Evolutionary conservation across 35 echinoderm and acorn worm genomes (phyloP).

Genomic region (Patiria miniata): DNA sequence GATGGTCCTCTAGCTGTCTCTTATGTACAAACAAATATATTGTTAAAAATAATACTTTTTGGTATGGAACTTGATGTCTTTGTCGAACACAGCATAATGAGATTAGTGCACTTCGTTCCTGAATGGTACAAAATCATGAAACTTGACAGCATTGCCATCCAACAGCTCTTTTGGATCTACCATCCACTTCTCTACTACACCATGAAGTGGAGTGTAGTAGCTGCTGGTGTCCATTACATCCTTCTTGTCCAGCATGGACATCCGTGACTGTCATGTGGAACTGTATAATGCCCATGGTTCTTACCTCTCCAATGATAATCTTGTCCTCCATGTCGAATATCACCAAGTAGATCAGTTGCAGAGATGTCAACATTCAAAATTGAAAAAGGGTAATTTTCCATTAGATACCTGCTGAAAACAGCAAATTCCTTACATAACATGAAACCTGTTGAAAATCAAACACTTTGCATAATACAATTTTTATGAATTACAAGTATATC

Average conservation of each 20-base stretch:
- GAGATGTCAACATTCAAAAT: slow-evolving; percentile 18
- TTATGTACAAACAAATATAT: slow-evolving; percentile 63
- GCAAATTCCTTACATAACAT: background rate
- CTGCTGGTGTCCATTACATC: slow-evolving; percentile 26
- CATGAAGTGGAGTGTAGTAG: slow-evolving; percentile 47
- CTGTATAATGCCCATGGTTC: slow-evolving; percentile 58
- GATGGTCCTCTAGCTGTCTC: slow-evolving; percentile 48
- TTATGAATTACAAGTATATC: background rate
- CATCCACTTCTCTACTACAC: slow-evolving; percentile 26
- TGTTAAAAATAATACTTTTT: slow-evolving; percentile 59
- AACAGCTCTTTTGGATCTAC: slow-evolving; percentile 35
- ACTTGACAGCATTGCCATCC: slow-evolving; percentile 46
- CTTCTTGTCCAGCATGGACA: slow-evolving; percentile 56
- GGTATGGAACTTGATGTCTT: slow-evolving; percentile 51
- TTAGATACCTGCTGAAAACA: background rate
- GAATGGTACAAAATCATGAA: slow-evolving; percentile 51
- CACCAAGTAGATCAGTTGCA: background rate
- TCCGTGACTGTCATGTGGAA: slow-evolving; percentile 56
- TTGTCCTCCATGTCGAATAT: slow-evolving; percentile 42
- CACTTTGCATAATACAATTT: too few species aligned
- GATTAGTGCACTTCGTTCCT: slow-evolving; percentile 43
- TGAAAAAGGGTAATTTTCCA: background rate
- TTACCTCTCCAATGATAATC: slow-evolving; percentile 51
- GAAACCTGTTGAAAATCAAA: too few species aligned
- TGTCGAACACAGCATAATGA: slow-evolving; percentile 31